Evolutionary conservation across 1,140 invertebrate genomes (phyloP).

Genomic region (Diploscapter pachys): DNA sequence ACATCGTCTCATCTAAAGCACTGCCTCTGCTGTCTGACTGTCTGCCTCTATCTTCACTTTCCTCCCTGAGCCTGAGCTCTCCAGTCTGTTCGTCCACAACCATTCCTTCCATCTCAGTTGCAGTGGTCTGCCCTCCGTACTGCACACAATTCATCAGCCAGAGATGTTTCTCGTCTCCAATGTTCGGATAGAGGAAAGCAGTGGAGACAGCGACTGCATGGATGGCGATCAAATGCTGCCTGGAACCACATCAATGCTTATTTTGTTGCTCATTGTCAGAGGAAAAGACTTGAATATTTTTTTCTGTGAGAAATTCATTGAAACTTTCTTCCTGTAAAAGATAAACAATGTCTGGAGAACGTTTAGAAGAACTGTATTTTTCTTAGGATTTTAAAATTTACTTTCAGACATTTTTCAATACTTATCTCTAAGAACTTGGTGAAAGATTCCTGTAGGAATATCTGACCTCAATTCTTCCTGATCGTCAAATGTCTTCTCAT

Average conservation of each 20-base stretch:
- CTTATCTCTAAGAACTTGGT: no score
- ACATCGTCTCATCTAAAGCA: constrained; percentile 2
- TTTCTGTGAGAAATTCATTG: no score
- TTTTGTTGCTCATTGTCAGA: no score
- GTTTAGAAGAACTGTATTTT: no score
- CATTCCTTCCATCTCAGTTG: constrained; percentile 1
- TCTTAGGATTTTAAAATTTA: no score
- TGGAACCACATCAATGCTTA: background rate
- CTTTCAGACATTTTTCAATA: no score
- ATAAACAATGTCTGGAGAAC: no score
- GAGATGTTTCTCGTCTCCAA: constrained; percentile 17
- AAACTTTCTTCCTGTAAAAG: no score
- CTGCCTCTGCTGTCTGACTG: background rate
- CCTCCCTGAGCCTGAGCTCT: background rate
- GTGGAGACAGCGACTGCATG: constrained; percentile 24
- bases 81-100: constrained; percentile 1
- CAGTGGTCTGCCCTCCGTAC: constrained; percentile 16
- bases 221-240: constrained; percentile 8
- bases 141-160: constrained; percentile 32
- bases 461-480: no score
- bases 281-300: no score
- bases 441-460: no score
- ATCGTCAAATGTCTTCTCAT: no score
- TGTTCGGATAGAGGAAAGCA: constrained; percentile 31
- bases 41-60: background rate